Evolutionary conservation across 1,140 invertebrate species (phyloP).

Genomic region (Drosophila kanapiae): DNA sequence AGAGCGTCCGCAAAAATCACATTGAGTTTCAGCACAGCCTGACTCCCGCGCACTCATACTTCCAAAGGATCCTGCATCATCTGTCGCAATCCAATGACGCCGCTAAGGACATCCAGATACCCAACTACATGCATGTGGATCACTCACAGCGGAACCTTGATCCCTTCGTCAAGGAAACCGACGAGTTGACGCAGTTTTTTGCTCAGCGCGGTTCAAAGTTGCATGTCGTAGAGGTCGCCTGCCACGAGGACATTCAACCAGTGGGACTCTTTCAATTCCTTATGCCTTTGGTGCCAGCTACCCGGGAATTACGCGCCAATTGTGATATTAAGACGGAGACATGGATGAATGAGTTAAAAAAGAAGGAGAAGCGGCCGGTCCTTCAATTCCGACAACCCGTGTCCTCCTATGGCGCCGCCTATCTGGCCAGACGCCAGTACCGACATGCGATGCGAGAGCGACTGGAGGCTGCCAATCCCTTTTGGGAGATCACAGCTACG

Average conservation of each 20-base stretch:
- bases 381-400: conserved; percentile 45
- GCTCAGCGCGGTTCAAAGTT: conserved; percentile 21
- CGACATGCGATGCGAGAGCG: background rate
- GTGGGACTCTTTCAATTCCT: conserved; percentile 59
- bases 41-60: conserved; percentile 75
- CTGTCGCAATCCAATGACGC: conserved; percentile 22
- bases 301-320: conserved; percentile 52
- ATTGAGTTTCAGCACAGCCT: conserved; percentile 73
- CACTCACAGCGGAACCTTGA: conserved; percentile 61
- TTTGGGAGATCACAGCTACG: conserved; percentile 17
- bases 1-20: conserved; percentile 23
- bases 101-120: conserved; percentile 44
- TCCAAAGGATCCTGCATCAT: conserved; percentile 63
- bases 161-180: conserved; percentile 58
- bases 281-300: background rate
- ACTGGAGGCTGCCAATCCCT: conserved; percentile 50
- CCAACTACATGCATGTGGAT: conserved; percentile 65
- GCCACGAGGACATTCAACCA: conserved; percentile 36
- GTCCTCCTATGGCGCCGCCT: conserved; percentile 34
- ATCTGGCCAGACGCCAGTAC: conserved; percentile 29
- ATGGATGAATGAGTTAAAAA: conserved; percentile 47
- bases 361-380: conserved; percentile 36
- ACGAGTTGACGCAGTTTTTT: conserved; percentile 38
- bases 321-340: conserved; percentile 39
- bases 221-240: conserved; percentile 39